Evolutionary conservation across 2,888 invertebrate species (phyloP).

Genomic region (Erebia palarica): DNA sequence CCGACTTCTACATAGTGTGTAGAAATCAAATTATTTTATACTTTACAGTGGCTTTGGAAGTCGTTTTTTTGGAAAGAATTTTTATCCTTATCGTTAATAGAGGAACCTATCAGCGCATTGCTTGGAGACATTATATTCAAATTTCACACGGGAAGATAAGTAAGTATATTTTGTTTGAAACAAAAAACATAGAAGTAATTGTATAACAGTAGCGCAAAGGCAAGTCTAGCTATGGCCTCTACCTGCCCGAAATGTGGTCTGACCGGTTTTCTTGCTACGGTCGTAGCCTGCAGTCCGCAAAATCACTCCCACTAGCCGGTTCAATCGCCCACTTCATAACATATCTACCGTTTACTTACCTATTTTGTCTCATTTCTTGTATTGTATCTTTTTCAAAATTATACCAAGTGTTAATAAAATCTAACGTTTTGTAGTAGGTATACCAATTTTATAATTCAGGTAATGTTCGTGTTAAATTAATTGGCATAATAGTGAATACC

Average conservation of each 20-base stretch:
- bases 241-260: constrained; percentile 66
- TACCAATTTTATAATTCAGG: neutral
- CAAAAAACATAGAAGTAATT: neutral
- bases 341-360: constrained; percentile 57
- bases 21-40: too few relatives aligned
- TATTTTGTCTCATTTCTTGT: constrained; percentile 51
- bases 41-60: too few relatives aligned
- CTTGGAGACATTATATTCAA: too few relatives aligned
- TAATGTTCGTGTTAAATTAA: neutral
- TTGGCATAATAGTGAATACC: neutral
- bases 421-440: neutral
- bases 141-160: neutral
- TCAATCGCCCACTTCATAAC: constrained; percentile 55
- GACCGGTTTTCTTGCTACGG: constrained; percentile 76
- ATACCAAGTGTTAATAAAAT: neutral
- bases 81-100: too few relatives aligned
- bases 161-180: neutral
- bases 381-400: constrained; percentile 15
- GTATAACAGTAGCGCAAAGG: constrained; percentile 15
- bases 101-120: too few relatives aligned
- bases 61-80: too few relatives aligned
- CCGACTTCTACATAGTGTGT: too few relatives aligned
- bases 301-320: constrained; percentile 72
- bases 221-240: constrained; percentile 47
- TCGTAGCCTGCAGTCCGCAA: constrained; percentile 65